Evolutionary conservation across 2,113 vertebrate species (phyloP).

Genomic region (Pampusana beccarii): DNA sequence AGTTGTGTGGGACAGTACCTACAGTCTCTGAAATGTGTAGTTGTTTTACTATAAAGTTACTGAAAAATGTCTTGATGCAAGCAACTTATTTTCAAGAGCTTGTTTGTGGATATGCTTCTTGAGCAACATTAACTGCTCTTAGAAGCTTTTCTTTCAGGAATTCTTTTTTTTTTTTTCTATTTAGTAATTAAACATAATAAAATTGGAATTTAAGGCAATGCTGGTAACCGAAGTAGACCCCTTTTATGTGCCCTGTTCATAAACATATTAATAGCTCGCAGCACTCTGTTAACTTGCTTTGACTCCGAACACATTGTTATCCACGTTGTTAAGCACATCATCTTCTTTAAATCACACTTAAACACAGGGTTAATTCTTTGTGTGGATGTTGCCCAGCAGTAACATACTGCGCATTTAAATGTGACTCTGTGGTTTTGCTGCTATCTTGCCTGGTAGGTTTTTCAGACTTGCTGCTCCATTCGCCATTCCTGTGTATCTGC

Average conservation of each 20-base stretch:
- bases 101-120: neutral
- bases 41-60: neutral
- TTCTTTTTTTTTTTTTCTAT: neutral
- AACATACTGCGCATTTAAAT: neutral
- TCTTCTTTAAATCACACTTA: neutral
- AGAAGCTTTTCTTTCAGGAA: neutral
- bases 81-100: neutral
- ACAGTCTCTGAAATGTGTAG: neutral
- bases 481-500: conserved; percentile 40
- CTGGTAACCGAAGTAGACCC: neutral
- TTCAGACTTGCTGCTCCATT: neutral
- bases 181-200: neutral
- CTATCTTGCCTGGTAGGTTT: neutral
- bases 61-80: neutral
- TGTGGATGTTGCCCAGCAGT: neutral
- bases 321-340: neutral
- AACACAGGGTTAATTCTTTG: neutral
- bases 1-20: neutral
- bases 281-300: neutral
- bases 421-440: neutral
- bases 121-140: neutral
- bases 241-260: neutral
- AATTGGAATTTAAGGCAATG: neutral
- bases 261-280: neutral
- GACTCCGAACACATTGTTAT: rapidly evolving